Evolutionary conservation across 2,113 vertebrate species (phyloP).

Genomic region (Garra rufa): DNA sequence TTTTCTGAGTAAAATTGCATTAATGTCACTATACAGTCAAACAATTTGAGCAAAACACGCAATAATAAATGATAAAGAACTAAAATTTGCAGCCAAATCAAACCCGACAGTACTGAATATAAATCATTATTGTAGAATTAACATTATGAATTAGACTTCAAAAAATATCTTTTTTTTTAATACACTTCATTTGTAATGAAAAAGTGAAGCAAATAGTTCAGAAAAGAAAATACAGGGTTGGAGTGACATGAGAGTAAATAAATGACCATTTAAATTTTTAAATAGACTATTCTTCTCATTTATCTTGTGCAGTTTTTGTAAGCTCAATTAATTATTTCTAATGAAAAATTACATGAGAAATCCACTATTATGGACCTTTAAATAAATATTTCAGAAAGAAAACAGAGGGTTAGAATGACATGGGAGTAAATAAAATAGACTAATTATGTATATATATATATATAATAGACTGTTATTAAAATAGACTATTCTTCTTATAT

Average conservation of each 20-base stretch:
- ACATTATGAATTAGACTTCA: too few species aligned
- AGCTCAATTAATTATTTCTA: not conserved
- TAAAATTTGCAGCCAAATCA: not conserved
- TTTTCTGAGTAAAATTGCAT: not conserved
- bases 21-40: too few species aligned
- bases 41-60: not conserved
- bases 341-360: not conserved
- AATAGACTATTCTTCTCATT: not conserved
- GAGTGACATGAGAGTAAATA: not conserved
- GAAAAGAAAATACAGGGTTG: not conserved
- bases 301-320: not conserved
- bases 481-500: not conserved
- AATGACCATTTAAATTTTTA: not conserved
- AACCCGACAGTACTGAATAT: not conserved
- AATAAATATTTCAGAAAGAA: not conserved
- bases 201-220: not conserved
- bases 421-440: not conserved
- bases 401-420: not conserved
- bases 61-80: not conserved
- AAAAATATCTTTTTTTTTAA: too few species aligned
- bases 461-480: too few species aligned
- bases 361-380: not conserved
- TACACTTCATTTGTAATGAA: not conserved
- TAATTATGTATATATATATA: too few species aligned
- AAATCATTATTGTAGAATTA: not conserved